Evolutionary conservation across 2,113 vertebrate species (phyloP), one percentile per base, ranked within the genome.

Genomic region (Aegypius monachus): DNA sequence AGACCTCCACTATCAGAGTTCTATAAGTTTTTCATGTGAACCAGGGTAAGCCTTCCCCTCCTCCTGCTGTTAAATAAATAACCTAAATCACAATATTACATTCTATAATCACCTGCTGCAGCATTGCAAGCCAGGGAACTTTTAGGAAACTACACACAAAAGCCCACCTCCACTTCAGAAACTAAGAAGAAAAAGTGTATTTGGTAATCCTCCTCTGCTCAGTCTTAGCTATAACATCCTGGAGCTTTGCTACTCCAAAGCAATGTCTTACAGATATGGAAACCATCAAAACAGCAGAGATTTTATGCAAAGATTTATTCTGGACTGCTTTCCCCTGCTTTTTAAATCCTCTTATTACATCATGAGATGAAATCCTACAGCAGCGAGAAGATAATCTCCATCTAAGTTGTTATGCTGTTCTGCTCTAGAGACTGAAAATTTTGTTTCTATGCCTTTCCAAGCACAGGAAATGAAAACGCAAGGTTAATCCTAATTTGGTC

Each of bases 11-110:
- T 99, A 98, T 95, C 97, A 97, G 95, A 99, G 98, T 56, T 88
- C 6, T 1, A 82, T 99, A 94, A 98, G 50, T 81, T 99, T 98
- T 75, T 95, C 98, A 10, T 99, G 99, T 95, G 68, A 99, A 8
- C 82, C 98, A 29, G 99, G 99, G 99, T 99, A 98, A 99, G 97
- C 1, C 2, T 65, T 89, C 32, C 32, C 16, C 45, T 88, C n/a
- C 53, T 58, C 27, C 2, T 66, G 38, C 58, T 81, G 18, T 71
- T 67, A 43, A 81, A 74, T 23, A 52, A 53, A 58, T 12, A 86
- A 32, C 27, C 4, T 40, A 50, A 63, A 40, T 53, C 48, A 50
- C 52, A 62, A 0, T 16, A 22, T 47, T 32, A 38, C 16, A 43
- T 17, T 40, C 32, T 15, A 36, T 8, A 16, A 25, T 59, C 55